Conservation (phyloP, 2,113 vertebrate species). For the Neogale vison region DNA sequence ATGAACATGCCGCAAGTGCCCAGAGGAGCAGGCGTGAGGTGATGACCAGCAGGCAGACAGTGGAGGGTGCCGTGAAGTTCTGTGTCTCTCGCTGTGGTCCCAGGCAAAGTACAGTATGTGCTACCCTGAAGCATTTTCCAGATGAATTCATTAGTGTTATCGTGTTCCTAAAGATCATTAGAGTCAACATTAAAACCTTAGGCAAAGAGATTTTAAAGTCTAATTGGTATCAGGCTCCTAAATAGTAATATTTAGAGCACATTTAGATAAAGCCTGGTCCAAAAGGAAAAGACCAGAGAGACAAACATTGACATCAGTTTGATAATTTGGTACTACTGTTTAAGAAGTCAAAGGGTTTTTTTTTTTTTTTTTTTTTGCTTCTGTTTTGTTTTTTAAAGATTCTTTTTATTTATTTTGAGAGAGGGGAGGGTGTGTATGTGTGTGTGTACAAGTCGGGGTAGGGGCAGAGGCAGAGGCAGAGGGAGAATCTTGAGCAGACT, state of each 20-base stretch:
- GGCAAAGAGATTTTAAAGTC: background rate
- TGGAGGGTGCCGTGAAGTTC: background rate
- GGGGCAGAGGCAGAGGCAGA: background rate
- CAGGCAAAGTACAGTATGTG: background rate
- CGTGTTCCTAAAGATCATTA: background rate
- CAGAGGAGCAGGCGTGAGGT: background rate
- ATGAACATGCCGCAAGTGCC: background rate
- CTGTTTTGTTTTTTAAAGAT: background rate
- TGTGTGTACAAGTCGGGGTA: background rate
- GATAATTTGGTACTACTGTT: background rate
- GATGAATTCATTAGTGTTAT: background rate
- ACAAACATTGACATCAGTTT: background rate
- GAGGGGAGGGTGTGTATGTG: too few species aligned
- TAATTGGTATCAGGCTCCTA: background rate
- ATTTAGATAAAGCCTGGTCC: background rate
- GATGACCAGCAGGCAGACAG: background rate
- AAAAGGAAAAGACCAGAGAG: background rate
- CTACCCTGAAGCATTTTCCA: background rate
- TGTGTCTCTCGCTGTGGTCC: background rate
- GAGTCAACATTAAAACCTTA: background rate
- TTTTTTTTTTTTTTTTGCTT: background rate
- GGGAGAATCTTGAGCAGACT: background rate
- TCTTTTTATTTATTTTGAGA: background rate
- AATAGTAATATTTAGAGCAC: background rate
- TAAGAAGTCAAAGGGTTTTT: background rate